Base-by-base conservation (phyloP, 2,797 vertebrate species). In the Lithobates pipiens region DNA sequence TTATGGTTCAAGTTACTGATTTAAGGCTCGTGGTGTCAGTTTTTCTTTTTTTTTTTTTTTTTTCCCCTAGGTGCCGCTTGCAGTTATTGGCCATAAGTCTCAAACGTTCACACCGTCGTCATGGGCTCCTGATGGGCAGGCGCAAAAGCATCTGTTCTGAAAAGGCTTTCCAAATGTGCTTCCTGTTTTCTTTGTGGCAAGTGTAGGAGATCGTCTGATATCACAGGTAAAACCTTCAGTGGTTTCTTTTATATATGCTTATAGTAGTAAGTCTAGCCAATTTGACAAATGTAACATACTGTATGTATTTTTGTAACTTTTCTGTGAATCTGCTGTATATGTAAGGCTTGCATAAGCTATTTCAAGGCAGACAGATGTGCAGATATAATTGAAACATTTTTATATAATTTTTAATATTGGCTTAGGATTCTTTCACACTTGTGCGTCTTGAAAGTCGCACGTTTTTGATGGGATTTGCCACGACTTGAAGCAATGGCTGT, bases 51-150 rank as follows among this genome's bases (percentile, higher is more conserved):
- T 46, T 11, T 61, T 57, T 42, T 65, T 10, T 65, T 13, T 10
- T 3, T n/a, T n/a, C n/a, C n/a, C 23, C 6, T 68, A 83, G 82
- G 61, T 10, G 27, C 36, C 27, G 3, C 50, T 54, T 13, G 50
- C 50, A 54, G 10, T 46, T 46, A 46, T 46, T 46, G 44, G 44
- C 44, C 8, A 11, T 46, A 68, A 83, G 73, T 61, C 27, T 29
- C 36, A 68, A 61, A n/a, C 21, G 11, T 16, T 29, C 29, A 46
- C 3, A 36, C 23, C 21, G 16, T 65, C 70, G 75, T 29, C 34
- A 84, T 85, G 83, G 83, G 76, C 76, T 65, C 83, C 69, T 79
- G 39, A 85, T 73, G 46, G 32, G 34, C 54, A 32, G 3, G 11
- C 3, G 27, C 5, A 8, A 6, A 27, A 61, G 36, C 44, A 27